Evolutionary conservation across 2,888 invertebrate species (phyloP).

Genomic region (Protophormia terraenovae): DNA sequence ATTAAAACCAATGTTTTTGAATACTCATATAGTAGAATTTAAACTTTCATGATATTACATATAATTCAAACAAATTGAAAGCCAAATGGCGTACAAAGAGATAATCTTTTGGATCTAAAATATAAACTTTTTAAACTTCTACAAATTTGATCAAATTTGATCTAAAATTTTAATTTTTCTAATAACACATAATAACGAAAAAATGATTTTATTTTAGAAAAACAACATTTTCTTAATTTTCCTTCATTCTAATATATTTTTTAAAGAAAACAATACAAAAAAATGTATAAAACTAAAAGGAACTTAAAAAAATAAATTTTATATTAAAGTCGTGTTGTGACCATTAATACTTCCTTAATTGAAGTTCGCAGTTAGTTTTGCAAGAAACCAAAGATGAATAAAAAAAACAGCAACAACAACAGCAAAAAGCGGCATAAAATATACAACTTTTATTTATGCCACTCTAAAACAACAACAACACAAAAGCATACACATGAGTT

Average conservation of each 20-base stretch:
- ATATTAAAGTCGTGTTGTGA: conserved; percentile 66
- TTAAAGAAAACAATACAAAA: too few species aligned
- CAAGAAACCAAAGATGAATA: conserved; percentile 37
- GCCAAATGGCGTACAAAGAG: too few species aligned
- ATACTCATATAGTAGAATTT: too few species aligned
- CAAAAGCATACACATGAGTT: background rate
- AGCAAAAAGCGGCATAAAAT: conserved; percentile 24
- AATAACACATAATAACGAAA: too few species aligned
- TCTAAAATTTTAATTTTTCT: too few species aligned
- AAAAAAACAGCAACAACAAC: conserved; percentile 8
- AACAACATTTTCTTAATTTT: background rate
- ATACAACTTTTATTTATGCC: conserved; percentile 51
- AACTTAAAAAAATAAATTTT: conserved; percentile 50
- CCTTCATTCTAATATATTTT: too few species aligned
- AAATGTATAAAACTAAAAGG: conserved; percentile 4
- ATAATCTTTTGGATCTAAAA: too few species aligned
- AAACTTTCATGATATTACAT: too few species aligned
- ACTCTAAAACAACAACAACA: conserved; percentile 26
- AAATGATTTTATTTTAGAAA: background rate
- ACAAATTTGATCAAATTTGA: too few species aligned
- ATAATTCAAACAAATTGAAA: too few species aligned
- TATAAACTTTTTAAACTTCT: too few species aligned
- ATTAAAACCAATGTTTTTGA: too few species aligned
- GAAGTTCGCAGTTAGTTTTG: conserved; percentile 66
- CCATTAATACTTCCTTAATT: conserved; percentile 69